Percentiles rank a stretch among this genome's conserved stretches.
Evolutionary conservation across 2,888 invertebrate genomes (phyloP).

Genomic region (Troides helena): DNA sequence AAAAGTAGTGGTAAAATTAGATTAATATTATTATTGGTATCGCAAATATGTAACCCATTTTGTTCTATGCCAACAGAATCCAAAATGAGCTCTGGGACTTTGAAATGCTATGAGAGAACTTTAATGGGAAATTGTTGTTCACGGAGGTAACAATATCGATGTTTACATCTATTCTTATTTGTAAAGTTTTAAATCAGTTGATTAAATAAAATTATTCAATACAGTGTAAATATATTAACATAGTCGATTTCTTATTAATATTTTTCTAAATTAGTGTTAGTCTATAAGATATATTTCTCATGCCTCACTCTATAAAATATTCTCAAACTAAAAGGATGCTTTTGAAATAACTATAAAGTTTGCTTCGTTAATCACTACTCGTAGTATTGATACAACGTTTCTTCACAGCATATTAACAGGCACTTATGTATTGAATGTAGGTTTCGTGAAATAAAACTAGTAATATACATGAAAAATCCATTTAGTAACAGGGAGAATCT

Average conservation of each 20-base stretch:
- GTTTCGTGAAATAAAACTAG: too few relatives aligned
- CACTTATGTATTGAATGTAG: neutral
- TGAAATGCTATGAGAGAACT: slow-evolving; percentile 17
- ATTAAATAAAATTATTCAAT: too few relatives aligned
- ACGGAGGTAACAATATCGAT: too few relatives aligned
- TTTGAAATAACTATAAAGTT: slow-evolving; percentile 3
- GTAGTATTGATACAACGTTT: slow-evolving; percentile 10
- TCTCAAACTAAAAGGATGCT: neutral
- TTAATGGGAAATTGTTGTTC: neutral
- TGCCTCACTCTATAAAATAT: neutral
- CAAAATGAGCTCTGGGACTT: slow-evolving; percentile 11
- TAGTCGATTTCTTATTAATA: too few relatives aligned
- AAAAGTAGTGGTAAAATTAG: too few relatives aligned
- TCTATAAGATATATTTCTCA: neutral
- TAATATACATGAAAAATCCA: too few relatives aligned
- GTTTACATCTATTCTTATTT: too few relatives aligned
- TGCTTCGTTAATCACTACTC: slow-evolving; percentile 3
- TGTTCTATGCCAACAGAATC: slow-evolving; percentile 10
- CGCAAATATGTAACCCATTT: neutral
- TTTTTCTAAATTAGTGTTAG: too few relatives aligned
- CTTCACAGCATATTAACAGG: slow-evolving; percentile 1
- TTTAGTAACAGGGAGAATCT: neutral
- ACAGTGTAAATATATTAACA: too few relatives aligned
- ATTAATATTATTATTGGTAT: neutral
- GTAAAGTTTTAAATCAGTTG: too few relatives aligned